Conservation (phyloP, 35 echinoderm and acorn worm genomes). For the Ophiothrix spiculata region DNA sequence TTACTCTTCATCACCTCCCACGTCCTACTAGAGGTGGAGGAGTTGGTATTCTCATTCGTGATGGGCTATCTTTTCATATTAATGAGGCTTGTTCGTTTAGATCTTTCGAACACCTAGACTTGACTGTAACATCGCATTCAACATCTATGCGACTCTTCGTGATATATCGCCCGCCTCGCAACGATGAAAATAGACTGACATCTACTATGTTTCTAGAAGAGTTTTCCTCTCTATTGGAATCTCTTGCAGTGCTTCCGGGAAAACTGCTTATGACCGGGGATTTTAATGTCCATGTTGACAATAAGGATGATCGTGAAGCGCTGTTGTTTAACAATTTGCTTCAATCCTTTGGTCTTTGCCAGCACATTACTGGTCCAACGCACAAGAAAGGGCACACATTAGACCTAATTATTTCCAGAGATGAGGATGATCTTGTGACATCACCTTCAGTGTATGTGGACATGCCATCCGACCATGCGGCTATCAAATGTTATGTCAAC, state of each 20-base stretch:
- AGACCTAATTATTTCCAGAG: too few relatives aligned
- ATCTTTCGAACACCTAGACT: slow-evolving; percentile 9
- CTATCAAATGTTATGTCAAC: too few relatives aligned
- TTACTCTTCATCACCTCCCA: slow-evolving; percentile 7
- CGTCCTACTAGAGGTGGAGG: background rate
- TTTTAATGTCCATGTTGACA: too few relatives aligned
- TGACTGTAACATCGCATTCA: background rate
- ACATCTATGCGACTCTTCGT: background rate
- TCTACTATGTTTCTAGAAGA: background rate
- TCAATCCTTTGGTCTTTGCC: too few relatives aligned
- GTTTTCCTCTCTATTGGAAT: slow-evolving; percentile 16
- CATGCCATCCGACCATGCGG: too few relatives aligned
- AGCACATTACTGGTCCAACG: too few relatives aligned
- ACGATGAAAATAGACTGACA: background rate
- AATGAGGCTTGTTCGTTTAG: slow-evolving; percentile 7
- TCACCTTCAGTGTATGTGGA: too few relatives aligned
- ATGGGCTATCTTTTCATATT: background rate
- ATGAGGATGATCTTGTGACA: too few relatives aligned
- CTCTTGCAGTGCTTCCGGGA: too few relatives aligned
- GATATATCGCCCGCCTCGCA: background rate
- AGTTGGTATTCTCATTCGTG: background rate
- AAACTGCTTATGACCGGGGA: too few relatives aligned
- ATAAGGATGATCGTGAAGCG: background rate
- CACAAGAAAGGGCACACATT: too few relatives aligned
- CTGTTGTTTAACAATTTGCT: background rate